phyloP scores from a whole-genome alignment of 2,888 invertebrate genomes.

The Icerya purchasi region DNA sequence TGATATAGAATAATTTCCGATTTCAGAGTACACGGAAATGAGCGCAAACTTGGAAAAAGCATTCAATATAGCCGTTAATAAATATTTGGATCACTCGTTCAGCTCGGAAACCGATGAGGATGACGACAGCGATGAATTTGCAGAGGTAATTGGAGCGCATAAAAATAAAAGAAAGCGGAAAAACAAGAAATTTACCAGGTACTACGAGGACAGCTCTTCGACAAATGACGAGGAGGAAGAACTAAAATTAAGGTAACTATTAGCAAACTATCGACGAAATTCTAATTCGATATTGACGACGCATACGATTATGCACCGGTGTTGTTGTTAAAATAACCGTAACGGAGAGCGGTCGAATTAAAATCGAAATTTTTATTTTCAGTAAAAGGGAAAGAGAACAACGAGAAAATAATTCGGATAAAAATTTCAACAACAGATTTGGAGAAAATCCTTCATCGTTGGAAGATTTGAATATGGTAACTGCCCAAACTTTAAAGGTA shows the following conservation, averaged over 20 bases:
- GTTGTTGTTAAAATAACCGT: too few species aligned
- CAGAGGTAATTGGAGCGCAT: slow-evolving; percentile 1
- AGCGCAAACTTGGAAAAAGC: slow-evolving; percentile 60
- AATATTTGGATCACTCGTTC: slow-evolving; percentile 58
- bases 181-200: not conserved
- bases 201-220: slow-evolving; percentile 5
- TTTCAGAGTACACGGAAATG: slow-evolving; percentile 76
- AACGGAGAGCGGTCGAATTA: too few species aligned
- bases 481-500: slow-evolving; percentile 45
- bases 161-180: slow-evolving; percentile 3
- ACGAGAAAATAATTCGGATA: too few species aligned
- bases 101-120: slow-evolving; percentile 25
- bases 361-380: too few species aligned
- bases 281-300: too few species aligned
- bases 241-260: too few species aligned
- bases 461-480: slow-evolving; percentile 45
- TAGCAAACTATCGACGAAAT: too few species aligned
- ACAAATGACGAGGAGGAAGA: slow-evolving; percentile 13
- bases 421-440: too few species aligned
- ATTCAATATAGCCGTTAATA: slow-evolving; percentile 59
- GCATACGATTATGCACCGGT: too few species aligned
- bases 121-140: slow-evolving; percentile 6
- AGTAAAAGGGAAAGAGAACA: too few species aligned
- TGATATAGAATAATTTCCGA: too few species aligned
- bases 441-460: slow-evolving; percentile 35